Percentiles rank a stretch among this genome's conserved stretches.
Conservation (phyloP, 2,113 vertebrate species). For the Leucoraja erinaceus region DNA sequence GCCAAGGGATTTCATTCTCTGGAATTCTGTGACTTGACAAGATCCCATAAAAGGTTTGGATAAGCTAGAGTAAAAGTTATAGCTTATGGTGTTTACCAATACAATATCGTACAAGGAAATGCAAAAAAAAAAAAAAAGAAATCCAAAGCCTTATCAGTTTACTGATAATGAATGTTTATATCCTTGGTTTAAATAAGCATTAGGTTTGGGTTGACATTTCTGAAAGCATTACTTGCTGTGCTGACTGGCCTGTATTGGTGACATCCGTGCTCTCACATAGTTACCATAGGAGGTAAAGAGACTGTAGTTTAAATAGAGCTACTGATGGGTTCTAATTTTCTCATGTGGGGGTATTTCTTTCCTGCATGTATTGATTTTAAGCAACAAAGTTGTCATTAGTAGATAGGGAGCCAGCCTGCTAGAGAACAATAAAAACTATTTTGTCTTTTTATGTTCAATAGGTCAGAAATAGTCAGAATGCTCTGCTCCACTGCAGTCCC, state of each 20-base stretch:
- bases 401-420: background rate
- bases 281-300: background rate
- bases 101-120: background rate
- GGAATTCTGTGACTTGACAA: background rate
- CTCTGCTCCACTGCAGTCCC: background rate
- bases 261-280: constrained; percentile 23
- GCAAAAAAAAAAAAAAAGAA: background rate
- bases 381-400: background rate
- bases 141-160: constrained; percentile 13
- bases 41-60: background rate
- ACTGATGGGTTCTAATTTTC: constrained; percentile 19
- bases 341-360: background rate
- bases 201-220: constrained; percentile 30
- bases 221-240: constrained; percentile 28
- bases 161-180: constrained; percentile 34
- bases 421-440: background rate
- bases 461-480: background rate
- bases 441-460: background rate
- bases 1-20: background rate
- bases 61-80: background rate
- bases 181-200: constrained; percentile 22
- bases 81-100: background rate
- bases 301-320: constrained; percentile 13
- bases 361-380: constrained; percentile 6
- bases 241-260: constrained; percentile 25